A percentile compares a stretch with the other conserved stretches of the same genome.
phyloP scores from a whole-genome alignment of 2,113 vertebrate genomes.

The Puffinus mauretanicus region DNA sequence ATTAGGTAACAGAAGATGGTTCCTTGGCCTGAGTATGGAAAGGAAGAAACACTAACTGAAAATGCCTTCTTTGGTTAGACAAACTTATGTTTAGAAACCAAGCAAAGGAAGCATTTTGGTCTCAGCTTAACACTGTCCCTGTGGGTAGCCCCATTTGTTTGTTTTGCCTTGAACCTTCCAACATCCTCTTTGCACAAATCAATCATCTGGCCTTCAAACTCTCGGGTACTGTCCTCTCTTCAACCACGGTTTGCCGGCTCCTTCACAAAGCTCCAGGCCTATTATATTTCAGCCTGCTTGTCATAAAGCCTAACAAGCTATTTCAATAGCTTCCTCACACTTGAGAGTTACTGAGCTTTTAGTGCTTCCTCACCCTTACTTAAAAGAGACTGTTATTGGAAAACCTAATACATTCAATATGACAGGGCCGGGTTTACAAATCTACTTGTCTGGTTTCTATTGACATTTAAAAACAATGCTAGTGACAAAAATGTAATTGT shows the following conservation, averaged over 20 bases:
- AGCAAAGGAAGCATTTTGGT: not conserved
- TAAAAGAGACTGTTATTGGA: slow-evolving; percentile 28
- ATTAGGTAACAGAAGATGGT: not conserved
- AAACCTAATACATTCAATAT: slow-evolving; percentile 51
- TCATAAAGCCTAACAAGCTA: slow-evolving; percentile 30
- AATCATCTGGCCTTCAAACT: slow-evolving; percentile 16
- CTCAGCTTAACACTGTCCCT: not conserved
- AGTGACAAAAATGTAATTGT: slow-evolving; percentile 64
- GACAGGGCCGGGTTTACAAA: slow-evolving; percentile 29
- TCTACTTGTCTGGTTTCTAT: slow-evolving; percentile 53
- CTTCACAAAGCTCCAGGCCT: slow-evolving; percentile 10
- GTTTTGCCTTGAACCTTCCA: slow-evolving; percentile 31
- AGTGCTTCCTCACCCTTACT: slow-evolving; percentile 31
- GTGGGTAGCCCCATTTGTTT: slow-evolving; percentile 29
- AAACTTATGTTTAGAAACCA: not conserved
- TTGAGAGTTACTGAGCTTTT: slow-evolving; percentile 28
- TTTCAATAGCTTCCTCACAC: slow-evolving; percentile 49
- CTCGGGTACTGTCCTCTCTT: not conserved
- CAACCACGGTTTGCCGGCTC: not conserved
- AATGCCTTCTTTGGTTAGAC: slow-evolving; percentile 16
- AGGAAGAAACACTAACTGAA: not conserved
- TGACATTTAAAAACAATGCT: slow-evolving; percentile 68
- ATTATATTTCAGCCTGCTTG: slow-evolving; percentile 23
- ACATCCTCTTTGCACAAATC: slow-evolving; percentile 27
- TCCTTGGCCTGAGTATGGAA: not conserved